Evolutionary conservation across 1,140 invertebrate species (phyloP).

Genomic region (Parapsyche elsis): DNA sequence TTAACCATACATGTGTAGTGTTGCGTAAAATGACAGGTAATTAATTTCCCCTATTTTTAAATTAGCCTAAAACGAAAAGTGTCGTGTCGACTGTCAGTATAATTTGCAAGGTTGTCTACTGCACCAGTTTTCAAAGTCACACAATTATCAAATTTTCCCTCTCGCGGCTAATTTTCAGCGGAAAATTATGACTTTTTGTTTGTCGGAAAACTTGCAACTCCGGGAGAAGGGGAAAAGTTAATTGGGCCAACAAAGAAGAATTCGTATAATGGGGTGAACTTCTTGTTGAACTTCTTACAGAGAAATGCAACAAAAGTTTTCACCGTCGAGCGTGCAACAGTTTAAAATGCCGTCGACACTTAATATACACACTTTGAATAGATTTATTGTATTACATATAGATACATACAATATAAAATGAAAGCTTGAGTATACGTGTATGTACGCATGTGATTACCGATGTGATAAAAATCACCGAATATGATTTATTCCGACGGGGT

Average conservation of each 20-base stretch:
- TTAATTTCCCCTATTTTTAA: no score
- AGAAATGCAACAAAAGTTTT: not conserved
- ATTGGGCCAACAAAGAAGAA: not conserved
- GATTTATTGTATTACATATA: no score
- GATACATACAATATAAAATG: no score
- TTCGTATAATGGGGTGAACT: conserved; percentile 11
- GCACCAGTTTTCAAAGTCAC: conserved; percentile 41
- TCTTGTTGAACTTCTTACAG: conserved; percentile 6
- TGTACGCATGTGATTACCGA: no score
- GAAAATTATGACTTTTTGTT: not conserved
- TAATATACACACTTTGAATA: no score
- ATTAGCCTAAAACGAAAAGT: no score
- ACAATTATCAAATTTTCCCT: conserved; percentile 6
- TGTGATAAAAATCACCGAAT: no score
- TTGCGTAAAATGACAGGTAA: no score
- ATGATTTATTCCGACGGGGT: no score
- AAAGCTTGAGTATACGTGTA: no score
- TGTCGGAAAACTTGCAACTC: not conserved
- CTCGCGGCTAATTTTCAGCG: not conserved
- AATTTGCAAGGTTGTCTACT: conserved; percentile 25
- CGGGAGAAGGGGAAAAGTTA: not conserved
- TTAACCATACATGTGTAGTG: no score
- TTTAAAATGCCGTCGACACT: not conserved
- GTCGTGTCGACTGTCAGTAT: not conserved
- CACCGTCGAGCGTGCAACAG: not conserved